Conservation (phyloP, 2,113 vertebrate species). For the Daubentonia madagascariensis region DNA sequence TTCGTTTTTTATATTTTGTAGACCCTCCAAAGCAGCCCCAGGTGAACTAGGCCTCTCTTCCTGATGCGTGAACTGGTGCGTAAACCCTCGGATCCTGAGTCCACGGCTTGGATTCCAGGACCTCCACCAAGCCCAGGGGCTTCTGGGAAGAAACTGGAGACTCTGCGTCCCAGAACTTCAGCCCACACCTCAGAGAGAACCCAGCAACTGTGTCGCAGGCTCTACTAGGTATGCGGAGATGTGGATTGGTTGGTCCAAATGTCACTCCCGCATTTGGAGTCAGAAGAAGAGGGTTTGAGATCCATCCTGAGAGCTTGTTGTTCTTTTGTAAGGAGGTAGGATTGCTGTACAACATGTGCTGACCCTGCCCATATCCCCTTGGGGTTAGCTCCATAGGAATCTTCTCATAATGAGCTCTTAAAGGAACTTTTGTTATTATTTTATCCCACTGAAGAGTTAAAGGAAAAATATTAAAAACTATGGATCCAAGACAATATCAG, state of each 20-base stretch:
- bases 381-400: not conserved
- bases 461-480: slow-evolving; percentile 17
- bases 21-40: not conserved
- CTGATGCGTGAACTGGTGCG: not conserved
- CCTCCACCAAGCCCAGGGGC: not conserved
- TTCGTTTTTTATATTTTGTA: not conserved
- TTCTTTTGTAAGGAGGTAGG: not conserved
- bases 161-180: not conserved
- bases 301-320: fast-evolving
- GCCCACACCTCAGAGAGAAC: not conserved
- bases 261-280: not conserved
- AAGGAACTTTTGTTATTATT: not conserved
- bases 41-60: not conserved
- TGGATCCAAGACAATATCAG: not conserved
- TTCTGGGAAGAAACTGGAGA: not conserved
- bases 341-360: not conserved
- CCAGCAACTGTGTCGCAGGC: not conserved
- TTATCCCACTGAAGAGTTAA: not conserved
- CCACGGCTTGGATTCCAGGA: not conserved
- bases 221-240: not conserved
- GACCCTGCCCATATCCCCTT: too few species aligned
- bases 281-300: not conserved
- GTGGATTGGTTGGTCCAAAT: not conserved
- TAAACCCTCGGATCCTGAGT: not conserved
- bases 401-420: not conserved